phyloP scores from a whole-genome alignment of 2,797 vertebrate species.

The Pitangus sulphuratus region DNA sequence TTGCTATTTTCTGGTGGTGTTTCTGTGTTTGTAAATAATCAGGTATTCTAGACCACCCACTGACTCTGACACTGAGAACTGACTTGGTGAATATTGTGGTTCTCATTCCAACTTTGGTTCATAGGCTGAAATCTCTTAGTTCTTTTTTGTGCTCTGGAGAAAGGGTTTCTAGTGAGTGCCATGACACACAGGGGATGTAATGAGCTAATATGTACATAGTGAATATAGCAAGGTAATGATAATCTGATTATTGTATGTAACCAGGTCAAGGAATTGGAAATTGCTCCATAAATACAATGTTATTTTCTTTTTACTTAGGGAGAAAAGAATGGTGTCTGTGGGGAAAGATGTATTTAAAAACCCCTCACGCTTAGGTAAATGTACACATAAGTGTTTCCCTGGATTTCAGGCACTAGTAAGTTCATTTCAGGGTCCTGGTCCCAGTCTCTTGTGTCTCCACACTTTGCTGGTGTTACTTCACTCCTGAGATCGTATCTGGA shows the following conservation, averaged over 20 bases:
- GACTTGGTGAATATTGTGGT: background rate
- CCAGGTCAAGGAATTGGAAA: background rate
- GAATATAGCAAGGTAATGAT: background rate
- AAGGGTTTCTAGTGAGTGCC: background rate
- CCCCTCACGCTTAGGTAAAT: background rate
- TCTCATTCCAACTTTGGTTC: background rate
- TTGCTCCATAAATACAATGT: background rate
- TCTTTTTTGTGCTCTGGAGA: background rate
- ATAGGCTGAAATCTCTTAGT: background rate
- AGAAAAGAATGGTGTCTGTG: background rate
- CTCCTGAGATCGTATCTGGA: background rate
- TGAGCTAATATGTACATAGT: fast-evolving
- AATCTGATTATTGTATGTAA: background rate
- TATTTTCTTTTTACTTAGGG: background rate
- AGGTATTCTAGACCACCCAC: background rate
- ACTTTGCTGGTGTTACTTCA: background rate
- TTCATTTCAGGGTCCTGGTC: background rate
- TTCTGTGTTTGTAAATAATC: background rate
- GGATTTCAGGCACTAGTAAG: background rate
- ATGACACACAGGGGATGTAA: fast-evolving
- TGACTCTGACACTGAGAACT: background rate
- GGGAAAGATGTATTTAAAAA: background rate
- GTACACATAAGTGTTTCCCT: background rate
- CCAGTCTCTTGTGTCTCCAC: background rate
- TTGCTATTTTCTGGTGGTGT: background rate